Evolutionary conservation across 2,113 vertebrate species (phyloP).

Genomic region (Dinomys branickii): DNA sequence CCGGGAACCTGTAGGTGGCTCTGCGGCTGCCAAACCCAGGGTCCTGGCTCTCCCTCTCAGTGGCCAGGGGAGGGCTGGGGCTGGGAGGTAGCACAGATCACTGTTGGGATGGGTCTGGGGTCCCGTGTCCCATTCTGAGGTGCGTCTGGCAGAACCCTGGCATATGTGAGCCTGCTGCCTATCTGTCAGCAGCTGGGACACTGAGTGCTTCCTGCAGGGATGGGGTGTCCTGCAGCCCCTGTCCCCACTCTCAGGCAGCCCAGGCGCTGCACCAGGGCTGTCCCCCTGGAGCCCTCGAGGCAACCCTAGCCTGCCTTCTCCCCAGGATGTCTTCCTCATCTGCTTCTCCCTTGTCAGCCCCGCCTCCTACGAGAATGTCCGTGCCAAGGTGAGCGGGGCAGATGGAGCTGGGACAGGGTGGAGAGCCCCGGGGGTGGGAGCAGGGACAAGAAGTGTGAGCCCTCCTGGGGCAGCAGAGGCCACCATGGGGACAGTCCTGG

Average conservation of each 20-base stretch:
- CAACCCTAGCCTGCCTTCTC: neutral
- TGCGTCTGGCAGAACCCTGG: neutral
- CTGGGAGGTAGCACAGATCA: rapidly evolving
- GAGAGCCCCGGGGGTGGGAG: too few species aligned
- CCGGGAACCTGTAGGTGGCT: neutral
- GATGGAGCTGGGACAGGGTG: neutral
- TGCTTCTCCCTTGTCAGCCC: constrained; percentile 92
- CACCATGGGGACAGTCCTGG: neutral
- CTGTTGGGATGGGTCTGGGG: neutral
- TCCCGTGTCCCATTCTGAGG: neutral
- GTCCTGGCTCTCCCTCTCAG: neutral
- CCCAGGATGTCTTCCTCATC: constrained; percentile 91
- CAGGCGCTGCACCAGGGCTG: neutral
- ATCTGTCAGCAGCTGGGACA: neutral
- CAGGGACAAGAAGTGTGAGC: neutral
- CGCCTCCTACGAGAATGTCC: constrained; percentile 90
- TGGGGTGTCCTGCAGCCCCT: too few species aligned
- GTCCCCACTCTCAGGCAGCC: neutral
- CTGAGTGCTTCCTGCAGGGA: neutral
- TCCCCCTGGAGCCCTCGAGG: neutral
- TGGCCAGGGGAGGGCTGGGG: neutral
- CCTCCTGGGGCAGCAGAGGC: neutral
- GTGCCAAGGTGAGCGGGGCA: constrained; percentile 88
- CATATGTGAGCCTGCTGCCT: neutral
- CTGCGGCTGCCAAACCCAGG: neutral